Percentiles rank a stretch among this genome's conserved stretches.
phyloP scores from a whole-genome alignment of 1,140 invertebrate genomes.

The Rhopalosiphum maidis region DNA sequence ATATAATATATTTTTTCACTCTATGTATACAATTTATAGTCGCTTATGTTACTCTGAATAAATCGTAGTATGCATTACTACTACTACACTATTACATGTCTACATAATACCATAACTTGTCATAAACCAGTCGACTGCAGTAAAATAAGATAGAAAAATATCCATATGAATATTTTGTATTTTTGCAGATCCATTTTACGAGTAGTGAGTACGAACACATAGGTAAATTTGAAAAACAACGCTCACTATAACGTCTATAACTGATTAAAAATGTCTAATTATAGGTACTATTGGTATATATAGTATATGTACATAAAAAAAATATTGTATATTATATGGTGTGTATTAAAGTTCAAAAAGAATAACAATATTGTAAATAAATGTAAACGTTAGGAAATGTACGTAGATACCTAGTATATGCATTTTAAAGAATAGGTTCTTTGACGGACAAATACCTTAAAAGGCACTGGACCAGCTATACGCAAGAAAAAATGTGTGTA shows the following conservation, averaged over 20 bases:
- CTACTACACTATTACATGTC: not conserved
- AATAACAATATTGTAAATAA: not conserved
- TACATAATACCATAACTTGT: not conserved
- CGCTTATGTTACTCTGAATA: not conserved
- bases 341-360: not conserved
- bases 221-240: not conserved
- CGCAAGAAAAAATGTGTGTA: not conserved
- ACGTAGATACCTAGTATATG: not conserved
- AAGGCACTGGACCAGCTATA: constrained; percentile 7
- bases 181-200: not conserved
- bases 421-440: not conserved
- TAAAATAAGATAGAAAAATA: not conserved
- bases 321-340: not conserved
- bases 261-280: not conserved
- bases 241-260: no score
- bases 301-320: no score
- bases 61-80: not conserved
- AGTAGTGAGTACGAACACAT: not conserved
- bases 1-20: not conserved
- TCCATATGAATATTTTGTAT: not conserved
- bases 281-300: no score
- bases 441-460: not conserved
- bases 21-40: not conserved
- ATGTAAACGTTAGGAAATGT: no score
- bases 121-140: not conserved